A percentile compares a stretch with the other conserved stretches of the same genome.
phyloP scores from a whole-genome alignment of 1,140 invertebrate genomes.

The Drosophila orena region DNA sequence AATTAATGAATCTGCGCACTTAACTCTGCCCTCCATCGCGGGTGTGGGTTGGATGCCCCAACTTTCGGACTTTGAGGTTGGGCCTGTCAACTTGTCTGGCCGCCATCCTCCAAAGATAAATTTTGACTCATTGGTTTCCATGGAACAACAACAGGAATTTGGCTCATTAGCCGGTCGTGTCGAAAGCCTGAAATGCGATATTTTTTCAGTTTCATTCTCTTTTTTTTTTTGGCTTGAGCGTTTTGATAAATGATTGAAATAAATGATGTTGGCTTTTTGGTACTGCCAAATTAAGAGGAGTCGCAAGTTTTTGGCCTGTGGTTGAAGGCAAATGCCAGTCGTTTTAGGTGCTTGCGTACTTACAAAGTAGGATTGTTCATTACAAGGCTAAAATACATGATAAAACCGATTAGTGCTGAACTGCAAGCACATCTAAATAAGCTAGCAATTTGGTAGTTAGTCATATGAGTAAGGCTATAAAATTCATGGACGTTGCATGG shows the following conservation, averaged over 20 bases:
- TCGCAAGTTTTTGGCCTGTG: conserved; percentile 10
- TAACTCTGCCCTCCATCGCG: conserved; percentile 72
- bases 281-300: conserved; percentile 47
- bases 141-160: conserved; percentile 55
- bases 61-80: conserved; percentile 7
- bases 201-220: conserved; percentile 47
- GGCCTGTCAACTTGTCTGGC: conserved; percentile 64
- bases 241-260: conserved; percentile 80
- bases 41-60: too few relatives aligned
- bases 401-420: too few relatives aligned
- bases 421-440: too few relatives aligned
- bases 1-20: conserved; percentile 78
- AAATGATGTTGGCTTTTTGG: conserved; percentile 57
- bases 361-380: too few relatives aligned
- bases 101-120: conserved; percentile 27
- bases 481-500: too few relatives aligned
- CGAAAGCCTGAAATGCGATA: conserved; percentile 55
- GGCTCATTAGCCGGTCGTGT: conserved; percentile 67
- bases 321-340: neutral
- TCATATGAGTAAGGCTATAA: too few relatives aligned
- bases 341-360: too few relatives aligned
- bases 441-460: too few relatives aligned
- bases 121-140: conserved; percentile 54
- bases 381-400: too few relatives aligned
- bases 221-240: conserved; percentile 24